Evolutionary conservation across 2,888 invertebrate species (phyloP), one percentile per base, ranked within the genome.

Genomic region (Mamestra brassicae): DNA sequence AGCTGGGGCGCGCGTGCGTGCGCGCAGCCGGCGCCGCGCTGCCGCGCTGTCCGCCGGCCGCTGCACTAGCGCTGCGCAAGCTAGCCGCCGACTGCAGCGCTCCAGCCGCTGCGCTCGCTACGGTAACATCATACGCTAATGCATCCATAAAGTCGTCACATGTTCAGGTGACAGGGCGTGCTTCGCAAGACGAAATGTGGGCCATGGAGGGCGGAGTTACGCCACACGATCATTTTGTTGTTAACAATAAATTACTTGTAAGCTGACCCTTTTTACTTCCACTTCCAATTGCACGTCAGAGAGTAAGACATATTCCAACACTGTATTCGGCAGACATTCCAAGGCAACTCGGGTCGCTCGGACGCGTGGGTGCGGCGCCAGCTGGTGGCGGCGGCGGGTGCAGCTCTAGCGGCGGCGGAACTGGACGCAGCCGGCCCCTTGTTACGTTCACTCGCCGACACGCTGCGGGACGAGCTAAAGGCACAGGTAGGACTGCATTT

Each of bases 51-150:
- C 98, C 98, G 6, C 97, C 98, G 72, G 98, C 98, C 0, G 99
- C 99, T 5, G 95, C 96, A 80, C 97, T 99, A 93, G 99, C 99
- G 42, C 96, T 99, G 15, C 98, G 99, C 91, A 99, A 99, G 90
- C 97, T 99, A 57, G 98, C 98, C 52, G 97, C 98, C 54, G 98
- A 99, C 92, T 99, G 99, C 91, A 97, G 97, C 87, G 92, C 97
- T 67, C 97, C 98, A 90, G 97, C 99, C 85, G 97, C 97, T 65
- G 98, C 98, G 0, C 98, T 97, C 88, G 98, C 98, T 13, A 4
- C 13, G 47, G 26, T 26, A 26, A 26, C 26, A 26, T 26, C 26
- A 26, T 26, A 26, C 26, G 26, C 26, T 26, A 26, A 26, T 26
- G 26, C 26, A 26, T 0, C 26, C 26, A 26, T 26, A 26, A 26